Conservation (phyloP, 37 sponge, comb jelly and placozoan genomes). For the Spongilla lacustris region DNA sequence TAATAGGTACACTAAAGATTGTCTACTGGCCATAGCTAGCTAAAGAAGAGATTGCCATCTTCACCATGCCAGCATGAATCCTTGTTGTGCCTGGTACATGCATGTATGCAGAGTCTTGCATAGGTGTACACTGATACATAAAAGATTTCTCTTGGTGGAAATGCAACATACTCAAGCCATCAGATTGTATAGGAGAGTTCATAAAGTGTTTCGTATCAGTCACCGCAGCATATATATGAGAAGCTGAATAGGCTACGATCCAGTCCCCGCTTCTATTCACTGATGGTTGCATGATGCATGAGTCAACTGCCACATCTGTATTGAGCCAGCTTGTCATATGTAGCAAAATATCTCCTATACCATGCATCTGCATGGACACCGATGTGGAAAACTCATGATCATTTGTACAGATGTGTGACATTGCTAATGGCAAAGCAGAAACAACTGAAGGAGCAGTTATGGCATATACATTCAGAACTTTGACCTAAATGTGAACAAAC, state of each 20-base stretch:
- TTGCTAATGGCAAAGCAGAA: slow-evolving; percentile 37
- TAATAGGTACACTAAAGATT: slow-evolving; percentile 20
- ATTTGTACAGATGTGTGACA: slow-evolving; percentile 40
- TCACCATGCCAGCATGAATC: slow-evolving; percentile 43
- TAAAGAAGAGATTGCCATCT: slow-evolving; percentile 40
- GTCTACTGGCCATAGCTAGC: slow-evolving; percentile 73
- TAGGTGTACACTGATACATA: slow-evolving; percentile 24
- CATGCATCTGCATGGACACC: no score
- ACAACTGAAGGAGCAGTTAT: slow-evolving; percentile 37
- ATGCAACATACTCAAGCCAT: slow-evolving; percentile 28
- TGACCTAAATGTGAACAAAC: slow-evolving; percentile 28
- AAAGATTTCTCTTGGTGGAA: slow-evolving; percentile 21
- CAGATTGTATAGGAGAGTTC: slow-evolving; percentile 48
- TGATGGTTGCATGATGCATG: slow-evolving; percentile 52
- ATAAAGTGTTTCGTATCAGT: slow-evolving; percentile 19
- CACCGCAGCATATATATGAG: slow-evolving; percentile 51
- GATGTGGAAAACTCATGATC: slow-evolving; percentile 23
- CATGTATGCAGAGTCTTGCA: slow-evolving; percentile 30
- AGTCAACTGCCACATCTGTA: slow-evolving; percentile 43
- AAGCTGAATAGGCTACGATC: slow-evolving; percentile 7
- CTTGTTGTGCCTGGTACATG: slow-evolving; percentile 28
- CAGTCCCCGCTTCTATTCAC: slow-evolving; percentile 32
- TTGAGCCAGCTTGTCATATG: slow-evolving; percentile 43
- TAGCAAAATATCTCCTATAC: slow-evolving; percentile 17
- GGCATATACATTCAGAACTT: slow-evolving; percentile 30